Conservation (phyloP, 2,888 invertebrate genomes). For the Steromphala cineraria region DNA sequence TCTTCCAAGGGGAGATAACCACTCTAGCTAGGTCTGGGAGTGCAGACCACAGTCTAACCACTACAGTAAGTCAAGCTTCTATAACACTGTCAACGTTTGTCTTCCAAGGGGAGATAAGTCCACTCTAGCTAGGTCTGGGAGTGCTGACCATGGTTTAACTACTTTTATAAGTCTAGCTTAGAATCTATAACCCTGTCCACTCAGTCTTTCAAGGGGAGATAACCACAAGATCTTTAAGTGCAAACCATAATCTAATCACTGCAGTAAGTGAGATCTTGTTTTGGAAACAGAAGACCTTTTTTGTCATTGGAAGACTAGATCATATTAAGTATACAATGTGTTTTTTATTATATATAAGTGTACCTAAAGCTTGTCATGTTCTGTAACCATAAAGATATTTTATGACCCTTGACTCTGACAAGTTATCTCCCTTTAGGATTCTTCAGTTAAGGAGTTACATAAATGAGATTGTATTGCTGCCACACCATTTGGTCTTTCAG, state of each 20-base stretch:
- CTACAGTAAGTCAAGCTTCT: slow-evolving; percentile 34
- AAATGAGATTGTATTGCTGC: too few relatives aligned
- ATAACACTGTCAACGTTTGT: slow-evolving; percentile 38
- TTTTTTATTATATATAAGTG: too few relatives aligned
- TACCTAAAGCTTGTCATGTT: too few relatives aligned
- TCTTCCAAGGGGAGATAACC: slow-evolving; percentile 17
- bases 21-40: background rate
- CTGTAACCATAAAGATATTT: too few relatives aligned
- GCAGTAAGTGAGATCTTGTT: background rate
- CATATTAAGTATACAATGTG: too few relatives aligned
- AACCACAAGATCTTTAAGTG: slow-evolving; percentile 25
- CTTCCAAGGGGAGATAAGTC: slow-evolving; percentile 31
- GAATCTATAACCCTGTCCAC: slow-evolving; percentile 37
- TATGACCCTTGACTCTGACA: too few relatives aligned
- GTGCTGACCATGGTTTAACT: slow-evolving; percentile 33
- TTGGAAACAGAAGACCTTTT: too few relatives aligned
- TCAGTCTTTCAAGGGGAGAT: slow-evolving; percentile 33
- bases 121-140: slow-evolving; percentile 26
- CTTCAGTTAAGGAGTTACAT: too few relatives aligned
- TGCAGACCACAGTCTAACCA: background rate
- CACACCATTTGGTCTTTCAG: too few relatives aligned
- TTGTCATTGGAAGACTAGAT: too few relatives aligned
- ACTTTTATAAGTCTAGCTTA: slow-evolving; percentile 33
- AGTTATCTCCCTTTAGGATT: too few relatives aligned
- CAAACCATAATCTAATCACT: slow-evolving; percentile 32